These are phyloP conservation scores for Hypselothyrea guttata DNA, from an alignment of 2,888 invertebrate genomes.

Conservation along the genomic window DNA sequence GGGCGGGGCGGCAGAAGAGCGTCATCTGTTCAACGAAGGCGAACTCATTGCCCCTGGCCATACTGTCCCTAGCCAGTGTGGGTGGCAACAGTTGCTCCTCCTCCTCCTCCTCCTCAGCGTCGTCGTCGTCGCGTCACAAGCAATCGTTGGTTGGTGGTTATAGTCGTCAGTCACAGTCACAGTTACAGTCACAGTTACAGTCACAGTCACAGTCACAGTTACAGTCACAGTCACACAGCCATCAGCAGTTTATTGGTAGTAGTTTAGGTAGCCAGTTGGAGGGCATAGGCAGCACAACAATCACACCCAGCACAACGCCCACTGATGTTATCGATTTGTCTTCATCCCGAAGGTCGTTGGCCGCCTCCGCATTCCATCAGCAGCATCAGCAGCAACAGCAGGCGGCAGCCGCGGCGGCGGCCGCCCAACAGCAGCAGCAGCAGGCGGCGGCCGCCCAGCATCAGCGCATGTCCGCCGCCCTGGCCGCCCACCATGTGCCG, in stretches of 20 bases:
- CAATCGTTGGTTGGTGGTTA: slow-evolving; percentile 34
- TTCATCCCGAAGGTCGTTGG: slow-evolving; percentile 83
- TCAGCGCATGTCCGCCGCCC: slow-evolving; percentile 64
- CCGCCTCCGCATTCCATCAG: slow-evolving; percentile 78
- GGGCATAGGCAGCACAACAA: slow-evolving; percentile 54
- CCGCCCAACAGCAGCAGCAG: slow-evolving; percentile 77
- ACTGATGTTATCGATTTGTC: slow-evolving; percentile 84
- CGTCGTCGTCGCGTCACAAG: slow-evolving; percentile 41
- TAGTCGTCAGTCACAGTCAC: slow-evolving; percentile 56
- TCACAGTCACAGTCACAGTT: too few species aligned
- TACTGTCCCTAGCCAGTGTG: slow-evolving; percentile 49
- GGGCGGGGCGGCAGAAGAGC: slow-evolving; percentile 76
- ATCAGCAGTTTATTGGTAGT: slow-evolving; percentile 48
- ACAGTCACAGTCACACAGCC: slow-evolving; percentile 25
- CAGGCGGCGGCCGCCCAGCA: slow-evolving; percentile 71
- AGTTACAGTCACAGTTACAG: too few species aligned
- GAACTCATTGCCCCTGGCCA: slow-evolving; percentile 64
- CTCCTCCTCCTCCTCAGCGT: slow-evolving; percentile 18
- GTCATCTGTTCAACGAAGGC: slow-evolving; percentile 81
- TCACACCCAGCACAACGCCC: slow-evolving; percentile 73
- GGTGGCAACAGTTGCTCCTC: slow-evolving; percentile 12
- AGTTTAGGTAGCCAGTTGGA: slow-evolving; percentile 48
- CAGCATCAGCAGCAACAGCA: slow-evolving; percentile 75
- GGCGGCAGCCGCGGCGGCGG: slow-evolving; percentile 60
- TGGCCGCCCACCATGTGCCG: slow-evolving; percentile 67